These are phyloP conservation scores for Neodiprion lecontei DNA, from an alignment of 1,140 invertebrate species.

Conservation along the genomic window DNA sequence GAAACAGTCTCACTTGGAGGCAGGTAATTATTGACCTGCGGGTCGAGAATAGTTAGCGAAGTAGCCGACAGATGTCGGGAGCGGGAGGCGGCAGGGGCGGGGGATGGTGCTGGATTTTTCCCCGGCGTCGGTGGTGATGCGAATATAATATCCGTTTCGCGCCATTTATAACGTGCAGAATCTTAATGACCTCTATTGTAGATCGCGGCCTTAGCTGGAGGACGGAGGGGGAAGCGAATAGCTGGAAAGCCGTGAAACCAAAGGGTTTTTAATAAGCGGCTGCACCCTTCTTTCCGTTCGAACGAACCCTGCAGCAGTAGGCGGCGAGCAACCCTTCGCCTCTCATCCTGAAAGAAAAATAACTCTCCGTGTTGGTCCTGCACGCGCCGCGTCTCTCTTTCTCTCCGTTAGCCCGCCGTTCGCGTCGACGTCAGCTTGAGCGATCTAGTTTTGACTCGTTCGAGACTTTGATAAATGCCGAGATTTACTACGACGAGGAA, in stretches of 20 bases:
- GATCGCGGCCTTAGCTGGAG: slow-evolving; percentile 27
- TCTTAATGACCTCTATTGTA: slow-evolving; percentile 36
- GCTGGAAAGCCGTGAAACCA: background rate
- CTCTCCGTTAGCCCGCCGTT: background rate
- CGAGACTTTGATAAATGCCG: slow-evolving; percentile 10
- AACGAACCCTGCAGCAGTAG: background rate
- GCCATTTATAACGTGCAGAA: slow-evolving; percentile 8
- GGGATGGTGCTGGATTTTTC: background rate
- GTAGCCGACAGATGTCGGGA: background rate
- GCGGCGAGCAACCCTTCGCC: slow-evolving; percentile 26
- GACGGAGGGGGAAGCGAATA: background rate
- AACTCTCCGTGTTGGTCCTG: background rate
- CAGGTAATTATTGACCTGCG: background rate
- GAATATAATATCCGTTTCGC: background rate
- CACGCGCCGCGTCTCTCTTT: background rate
- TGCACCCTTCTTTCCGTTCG: background rate
- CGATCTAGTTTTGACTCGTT: slow-evolving; percentile 7
- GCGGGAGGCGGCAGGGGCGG: background rate
- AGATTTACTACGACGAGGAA: background rate
- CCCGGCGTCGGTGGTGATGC: background rate
- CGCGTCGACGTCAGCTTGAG: slow-evolving; percentile 7
- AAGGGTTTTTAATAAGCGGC: slow-evolving; percentile 16
- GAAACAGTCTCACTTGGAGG: too few species aligned
- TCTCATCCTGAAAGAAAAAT: slow-evolving; percentile 2
- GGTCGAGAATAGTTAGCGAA: slow-evolving; percentile 11